Conservation (phyloP, 2,113 vertebrate genomes). For the Azemiops feae region DNA sequence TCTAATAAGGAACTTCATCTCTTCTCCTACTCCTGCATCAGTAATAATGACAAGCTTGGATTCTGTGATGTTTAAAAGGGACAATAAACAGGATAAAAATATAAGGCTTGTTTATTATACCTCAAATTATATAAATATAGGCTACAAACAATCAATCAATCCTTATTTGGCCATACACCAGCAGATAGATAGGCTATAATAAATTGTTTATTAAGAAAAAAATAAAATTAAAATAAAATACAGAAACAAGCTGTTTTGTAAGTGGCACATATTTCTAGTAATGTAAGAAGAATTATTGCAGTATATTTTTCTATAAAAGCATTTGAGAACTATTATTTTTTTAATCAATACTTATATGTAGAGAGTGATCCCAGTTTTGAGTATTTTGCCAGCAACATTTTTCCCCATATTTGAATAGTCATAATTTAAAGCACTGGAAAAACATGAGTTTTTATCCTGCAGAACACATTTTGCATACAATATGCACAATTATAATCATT, state of each 20-base stretch:
- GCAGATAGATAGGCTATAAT: neutral
- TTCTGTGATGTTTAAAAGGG: neutral
- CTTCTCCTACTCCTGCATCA: neutral
- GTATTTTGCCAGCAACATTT: neutral
- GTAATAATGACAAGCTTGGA: neutral
- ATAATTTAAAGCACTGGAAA: neutral
- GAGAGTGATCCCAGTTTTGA: neutral
- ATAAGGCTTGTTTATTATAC: neutral
- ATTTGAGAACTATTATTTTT: neutral
- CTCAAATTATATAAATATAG: neutral
- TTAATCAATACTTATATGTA: neutral
- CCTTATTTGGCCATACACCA: neutral
- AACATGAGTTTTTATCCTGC: neutral
- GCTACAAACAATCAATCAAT: neutral
- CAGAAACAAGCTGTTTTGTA: neutral
- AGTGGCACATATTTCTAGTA: neutral
- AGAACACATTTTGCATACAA: neutral
- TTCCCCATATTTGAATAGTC: neutral
- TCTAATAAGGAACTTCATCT: neutral
- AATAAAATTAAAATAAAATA: neutral
- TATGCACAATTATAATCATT: neutral
- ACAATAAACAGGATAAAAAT: neutral
- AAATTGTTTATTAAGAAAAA: neutral
- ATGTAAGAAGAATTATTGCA: neutral
- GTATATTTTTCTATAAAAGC: neutral